Conservation (phyloP, 2,113 vertebrate species). For the Megalops atlanticus region DNA sequence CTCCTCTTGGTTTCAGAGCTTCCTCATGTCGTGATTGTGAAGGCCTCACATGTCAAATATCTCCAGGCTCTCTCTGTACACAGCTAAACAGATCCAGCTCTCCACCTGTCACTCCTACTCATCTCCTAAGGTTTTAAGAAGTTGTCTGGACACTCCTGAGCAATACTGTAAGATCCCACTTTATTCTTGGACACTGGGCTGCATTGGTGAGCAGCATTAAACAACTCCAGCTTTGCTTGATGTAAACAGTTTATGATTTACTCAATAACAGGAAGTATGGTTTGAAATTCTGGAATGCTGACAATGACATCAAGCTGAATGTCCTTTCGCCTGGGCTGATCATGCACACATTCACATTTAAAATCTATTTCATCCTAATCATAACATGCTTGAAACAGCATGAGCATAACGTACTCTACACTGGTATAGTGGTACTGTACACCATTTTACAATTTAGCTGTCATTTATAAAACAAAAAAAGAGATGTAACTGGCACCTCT, state of each 20-base stretch:
- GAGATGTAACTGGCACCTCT: too few species aligned
- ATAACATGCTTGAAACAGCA: background rate
- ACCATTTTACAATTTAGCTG: too few species aligned
- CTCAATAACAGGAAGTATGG: slow-evolving; percentile 41
- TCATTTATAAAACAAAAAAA: too few species aligned
- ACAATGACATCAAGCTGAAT: slow-evolving; percentile 10
- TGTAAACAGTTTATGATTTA: slow-evolving; percentile 45
- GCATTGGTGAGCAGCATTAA: background rate
- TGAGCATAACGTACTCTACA: background rate
- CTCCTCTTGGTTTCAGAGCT: background rate
- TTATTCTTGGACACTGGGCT: background rate
- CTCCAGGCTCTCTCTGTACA: background rate
- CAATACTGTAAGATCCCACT: background rate
- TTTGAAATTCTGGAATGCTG: slow-evolving; percentile 37
- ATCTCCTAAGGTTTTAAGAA: background rate
- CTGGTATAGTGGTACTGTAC: background rate
- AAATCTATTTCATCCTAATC: background rate
- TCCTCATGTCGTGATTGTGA: background rate
- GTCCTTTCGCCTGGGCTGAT: background rate
- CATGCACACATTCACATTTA: background rate
- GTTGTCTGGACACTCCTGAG: background rate
- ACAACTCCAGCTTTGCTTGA: slow-evolving; percentile 36
- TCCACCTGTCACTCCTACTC: background rate
- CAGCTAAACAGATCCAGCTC: background rate
- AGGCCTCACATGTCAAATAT: background rate